Conservation (phyloP, 1,140 invertebrate species). For the Megathymus violae region DNA sequence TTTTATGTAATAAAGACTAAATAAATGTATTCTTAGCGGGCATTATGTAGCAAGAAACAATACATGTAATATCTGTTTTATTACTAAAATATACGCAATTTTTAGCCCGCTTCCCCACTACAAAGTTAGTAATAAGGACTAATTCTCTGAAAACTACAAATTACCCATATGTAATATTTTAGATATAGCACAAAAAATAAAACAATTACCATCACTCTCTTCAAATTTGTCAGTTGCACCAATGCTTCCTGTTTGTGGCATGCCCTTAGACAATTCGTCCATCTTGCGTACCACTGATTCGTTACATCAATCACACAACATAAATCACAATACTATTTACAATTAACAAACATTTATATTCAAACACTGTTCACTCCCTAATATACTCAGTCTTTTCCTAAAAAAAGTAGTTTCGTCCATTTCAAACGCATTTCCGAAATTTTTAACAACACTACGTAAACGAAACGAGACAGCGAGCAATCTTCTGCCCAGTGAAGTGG, state of each 20-base stretch:
- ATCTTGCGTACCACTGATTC: slow-evolving; percentile 80
- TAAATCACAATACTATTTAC: slow-evolving; percentile 67
- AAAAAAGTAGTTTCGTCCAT: slow-evolving; percentile 66
- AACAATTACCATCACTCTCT: slow-evolving; percentile 75
- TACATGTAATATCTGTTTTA: no score
- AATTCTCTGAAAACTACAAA: not conserved
- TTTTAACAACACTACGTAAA: slow-evolving; percentile 63
- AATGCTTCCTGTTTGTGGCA: slow-evolving; percentile 82
- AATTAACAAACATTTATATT: slow-evolving; percentile 54
- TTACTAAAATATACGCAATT: no score
- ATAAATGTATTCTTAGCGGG: no score
- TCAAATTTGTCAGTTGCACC: slow-evolving; percentile 79
- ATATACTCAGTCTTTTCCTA: slow-evolving; percentile 61
- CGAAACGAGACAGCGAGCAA: slow-evolving; percentile 49
- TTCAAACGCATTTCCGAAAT: slow-evolving; percentile 72
- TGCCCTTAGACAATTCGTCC: slow-evolving; percentile 83
- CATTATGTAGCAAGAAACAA: no score
- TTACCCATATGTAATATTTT: not conserved
- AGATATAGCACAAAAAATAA: not conserved
- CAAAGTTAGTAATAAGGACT: not conserved
- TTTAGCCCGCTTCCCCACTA: no score
- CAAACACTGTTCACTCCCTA: slow-evolving; percentile 56
- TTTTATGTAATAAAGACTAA: no score
- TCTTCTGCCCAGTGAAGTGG: slow-evolving; percentile 11
- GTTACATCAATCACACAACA: slow-evolving; percentile 80